Percentiles rank a stretch among this genome's conserved stretches.
Conservation (phyloP, 2,797 vertebrate genomes). For the Poliocrania exsul region DNA sequence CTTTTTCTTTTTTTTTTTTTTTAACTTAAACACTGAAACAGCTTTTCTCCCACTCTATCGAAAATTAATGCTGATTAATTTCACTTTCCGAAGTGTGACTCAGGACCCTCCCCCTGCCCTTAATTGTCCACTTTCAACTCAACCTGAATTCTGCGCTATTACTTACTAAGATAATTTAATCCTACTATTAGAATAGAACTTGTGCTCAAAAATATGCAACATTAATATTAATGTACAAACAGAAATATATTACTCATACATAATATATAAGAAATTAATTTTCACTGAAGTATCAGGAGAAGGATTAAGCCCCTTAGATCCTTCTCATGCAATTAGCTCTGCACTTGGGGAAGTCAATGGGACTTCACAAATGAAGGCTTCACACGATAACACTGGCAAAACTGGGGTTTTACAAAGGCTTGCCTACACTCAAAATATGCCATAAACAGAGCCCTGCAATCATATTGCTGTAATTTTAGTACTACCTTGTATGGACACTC, state of each 20-base stretch:
- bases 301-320: constrained; percentile 52
- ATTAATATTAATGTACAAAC: constrained; percentile 62
- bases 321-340: constrained; percentile 50
- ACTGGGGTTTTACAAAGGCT: neutral
- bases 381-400: neutral
- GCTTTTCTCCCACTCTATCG: neutral
- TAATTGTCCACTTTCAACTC: constrained; percentile 26
- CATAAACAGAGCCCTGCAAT: neutral
- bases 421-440: neutral
- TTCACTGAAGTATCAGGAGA: constrained; percentile 54
- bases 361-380: constrained; percentile 32
- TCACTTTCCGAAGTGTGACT: neutral
- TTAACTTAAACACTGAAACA: neutral
- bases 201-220: constrained; percentile 55
- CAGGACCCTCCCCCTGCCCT: neutral
- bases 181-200: constrained; percentile 46
- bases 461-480: neutral
- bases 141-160: neutral
- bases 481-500: neutral
- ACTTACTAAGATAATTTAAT: constrained; percentile 20
- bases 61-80: constrained; percentile 21
- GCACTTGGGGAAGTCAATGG: constrained; percentile 41
- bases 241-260: constrained; percentile 59
- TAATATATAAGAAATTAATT: constrained; percentile 70
- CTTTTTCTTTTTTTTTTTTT: neutral